phyloP scores from a whole-genome alignment of 2,797 vertebrate genomes.

The Merluccius polli region DNA sequence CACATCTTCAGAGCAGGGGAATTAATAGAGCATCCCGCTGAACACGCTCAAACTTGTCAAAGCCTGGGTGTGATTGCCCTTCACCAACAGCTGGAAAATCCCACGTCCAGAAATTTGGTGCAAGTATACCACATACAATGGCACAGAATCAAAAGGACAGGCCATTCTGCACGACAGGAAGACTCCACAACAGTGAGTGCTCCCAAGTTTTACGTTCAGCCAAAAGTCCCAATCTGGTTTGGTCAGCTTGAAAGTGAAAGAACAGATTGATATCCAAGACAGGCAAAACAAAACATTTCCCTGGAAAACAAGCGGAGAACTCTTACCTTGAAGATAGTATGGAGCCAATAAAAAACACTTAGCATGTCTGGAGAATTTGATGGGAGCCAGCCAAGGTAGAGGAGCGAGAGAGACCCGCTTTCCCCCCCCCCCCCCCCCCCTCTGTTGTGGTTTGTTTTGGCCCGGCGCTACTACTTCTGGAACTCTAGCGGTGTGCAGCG shows the following conservation, averaged over 20 bases:
- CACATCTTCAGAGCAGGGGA: not conserved
- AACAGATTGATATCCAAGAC: not conserved
- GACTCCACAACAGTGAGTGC: not conserved
- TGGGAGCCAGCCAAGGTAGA: slow-evolving; percentile 1
- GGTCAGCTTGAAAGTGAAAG: not conserved
- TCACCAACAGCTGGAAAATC: not conserved
- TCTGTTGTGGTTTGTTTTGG: not conserved
- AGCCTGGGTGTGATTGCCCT: not conserved
- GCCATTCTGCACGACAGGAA: not conserved
- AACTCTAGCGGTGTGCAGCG: slow-evolving; percentile 40
- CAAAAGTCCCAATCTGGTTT: not conserved
- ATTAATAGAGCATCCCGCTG: not conserved
- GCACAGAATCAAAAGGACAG: not conserved
- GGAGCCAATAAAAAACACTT: slow-evolving; percentile 79
- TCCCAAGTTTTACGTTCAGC: not conserved
- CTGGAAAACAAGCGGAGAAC: slow-evolving; percentile 24
- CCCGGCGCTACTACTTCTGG: slow-evolving; percentile 35
- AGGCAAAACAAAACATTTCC: not conserved
- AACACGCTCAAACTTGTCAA: not conserved
- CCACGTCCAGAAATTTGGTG: not conserved
- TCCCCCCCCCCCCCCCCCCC: slow-evolving; percentile 25
- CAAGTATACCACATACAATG: not conserved
- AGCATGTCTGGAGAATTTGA: slow-evolving; percentile 67
- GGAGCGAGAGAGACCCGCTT: slow-evolving; percentile 18
- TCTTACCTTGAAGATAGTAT: slow-evolving; percentile 84